Percentiles rank a stretch among this genome's conserved stretches.
Conservation (phyloP, 2,113 vertebrate species). For the Verasper variegatus region DNA sequence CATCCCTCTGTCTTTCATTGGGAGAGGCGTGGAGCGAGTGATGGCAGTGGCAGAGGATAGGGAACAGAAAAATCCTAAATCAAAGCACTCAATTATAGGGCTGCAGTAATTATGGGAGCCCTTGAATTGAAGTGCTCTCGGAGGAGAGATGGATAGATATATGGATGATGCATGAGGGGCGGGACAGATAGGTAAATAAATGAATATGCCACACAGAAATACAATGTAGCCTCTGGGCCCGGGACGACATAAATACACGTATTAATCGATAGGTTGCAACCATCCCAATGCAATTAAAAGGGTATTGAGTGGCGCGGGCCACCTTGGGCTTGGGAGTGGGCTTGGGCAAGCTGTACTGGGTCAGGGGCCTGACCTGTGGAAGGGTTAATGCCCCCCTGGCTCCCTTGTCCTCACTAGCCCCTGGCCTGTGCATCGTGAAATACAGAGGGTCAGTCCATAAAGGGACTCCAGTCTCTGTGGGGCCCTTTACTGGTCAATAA, state of each 20-base stretch:
- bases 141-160: constrained; percentile 82
- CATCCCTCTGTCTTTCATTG: constrained; percentile 77
- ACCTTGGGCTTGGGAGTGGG: constrained; percentile 55
- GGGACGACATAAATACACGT: constrained; percentile 80
- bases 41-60: constrained; percentile 73
- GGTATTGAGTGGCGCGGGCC: constrained; percentile 75
- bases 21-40: constrained; percentile 72
- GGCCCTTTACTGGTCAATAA: constrained; percentile 76
- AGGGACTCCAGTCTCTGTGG: constrained; percentile 77
- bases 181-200: constrained; percentile 85
- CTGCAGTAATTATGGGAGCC: constrained; percentile 82
- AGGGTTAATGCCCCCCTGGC: constrained; percentile 63
- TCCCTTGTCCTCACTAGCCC: constrained; percentile 66
- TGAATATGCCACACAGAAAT: constrained; percentile 84
- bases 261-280: constrained; percentile 84
- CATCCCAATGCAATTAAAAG: constrained; percentile 83
- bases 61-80: constrained; percentile 82
- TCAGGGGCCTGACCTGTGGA: constrained; percentile 70
- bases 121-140: constrained; percentile 82
- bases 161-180: constrained; percentile 79
- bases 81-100: constrained; percentile 85
- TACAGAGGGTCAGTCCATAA: constrained; percentile 76
- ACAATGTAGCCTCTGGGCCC: constrained; percentile 76
- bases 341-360: constrained; percentile 50
- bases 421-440: constrained; percentile 62